Base-by-base conservation (phyloP, 2,888 invertebrate genomes). In the Agrotis clavis region DNA sequence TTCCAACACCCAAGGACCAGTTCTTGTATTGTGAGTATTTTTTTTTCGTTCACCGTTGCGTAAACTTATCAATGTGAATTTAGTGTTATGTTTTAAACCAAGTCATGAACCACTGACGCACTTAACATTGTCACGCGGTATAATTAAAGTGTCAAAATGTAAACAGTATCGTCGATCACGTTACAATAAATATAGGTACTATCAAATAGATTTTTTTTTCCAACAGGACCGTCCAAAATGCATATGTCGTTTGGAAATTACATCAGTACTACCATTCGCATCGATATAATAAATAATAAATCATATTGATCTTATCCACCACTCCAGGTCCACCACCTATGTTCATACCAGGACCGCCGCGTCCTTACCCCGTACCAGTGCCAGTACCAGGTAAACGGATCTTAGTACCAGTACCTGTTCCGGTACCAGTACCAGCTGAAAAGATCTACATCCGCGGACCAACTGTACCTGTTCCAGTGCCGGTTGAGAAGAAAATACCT, bases 291-390 rank as follows among this genome's bases (percentile, higher is more conserved):
- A 11, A 56, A 56, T 19, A 5, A 61, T 54, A 5, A n/a, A 45
- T 7, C 18, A 54, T n/a, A 50, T 13, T 63, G 53, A 62, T 35
- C 1, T 77, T 53, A 18, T 51, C 63, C 30, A n/a, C 13, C 25
- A 63, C 53, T 53, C 14, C 48, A 94, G 95, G 94, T 85, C 93
- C 93, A 47, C 93, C 92, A 48, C 93, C 94, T 13, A 83, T 65
- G 45, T 68, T 92, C 3, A 89, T 95, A 54, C 95, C 94, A 2
- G 95, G 95, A 57, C 94, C 94, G 4, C 90, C 91, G 5, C 93
- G 94, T 65, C 94, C 94, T 2, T 93, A 91, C 83, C 95, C 94
- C 4, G 93, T 94, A 14, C 95, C 92, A 0, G 88, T 94, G 2
- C 94, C 94, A 2, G 90, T 92, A 11, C 94, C 93, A 3, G 91